Evolutionary conservation across 2,797 vertebrate genomes (phyloP), one percentile per base, ranked within the genome.

Genomic region (Phalanger gymnotis): DNA sequence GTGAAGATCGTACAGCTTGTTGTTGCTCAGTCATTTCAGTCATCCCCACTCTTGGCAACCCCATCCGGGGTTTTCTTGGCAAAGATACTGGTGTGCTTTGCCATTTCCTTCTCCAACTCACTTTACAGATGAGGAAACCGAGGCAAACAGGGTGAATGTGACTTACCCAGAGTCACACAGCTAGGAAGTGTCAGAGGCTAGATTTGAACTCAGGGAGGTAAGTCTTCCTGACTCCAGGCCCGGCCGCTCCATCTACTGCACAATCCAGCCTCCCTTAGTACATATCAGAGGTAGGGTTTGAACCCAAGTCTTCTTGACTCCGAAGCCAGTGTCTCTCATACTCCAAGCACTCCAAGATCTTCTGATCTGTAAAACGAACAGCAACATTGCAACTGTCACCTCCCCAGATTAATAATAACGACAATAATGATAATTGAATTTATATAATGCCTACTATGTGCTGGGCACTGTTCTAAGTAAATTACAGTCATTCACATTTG

Each of bases 381-480:
- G 58, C 58, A 34, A 34, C 34, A 0, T 12, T 1, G 58, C 12
- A 13, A n/a, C 40, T 4, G 0, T 73, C 66, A 22, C 14, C n/a
- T 40, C 16, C n/a, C n/a, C 14, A 40, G 66, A 40, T n/a, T 40
- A 19, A 66, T 2, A 61, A 58, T 31, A 31, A 22, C 28, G 57
- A 58, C 4, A 1, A 34, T 61, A 12, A 58, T 58, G 30, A 40
- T 66, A 19, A 66, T 81, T 3, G 66, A 47, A 40, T 81, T 22
- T 3, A 25, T 47, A 81, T 22, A 22, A 0, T 14, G 1, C 66
- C 40, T 27, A 27, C 40, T 47, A 3, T 47, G 40, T 11, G 7
- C 7, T 22, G 4, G n/a, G 22, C 22, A 22, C 5, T 11, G 7
- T 25, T 11, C 40, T 3, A 10, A 4, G 22, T 4, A 10, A 0